Percentiles rank a stretch among this genome's conserved stretches.
phyloP scores from a whole-genome alignment of 1,140 invertebrate genomes.

The Bombus superbus region DNA sequence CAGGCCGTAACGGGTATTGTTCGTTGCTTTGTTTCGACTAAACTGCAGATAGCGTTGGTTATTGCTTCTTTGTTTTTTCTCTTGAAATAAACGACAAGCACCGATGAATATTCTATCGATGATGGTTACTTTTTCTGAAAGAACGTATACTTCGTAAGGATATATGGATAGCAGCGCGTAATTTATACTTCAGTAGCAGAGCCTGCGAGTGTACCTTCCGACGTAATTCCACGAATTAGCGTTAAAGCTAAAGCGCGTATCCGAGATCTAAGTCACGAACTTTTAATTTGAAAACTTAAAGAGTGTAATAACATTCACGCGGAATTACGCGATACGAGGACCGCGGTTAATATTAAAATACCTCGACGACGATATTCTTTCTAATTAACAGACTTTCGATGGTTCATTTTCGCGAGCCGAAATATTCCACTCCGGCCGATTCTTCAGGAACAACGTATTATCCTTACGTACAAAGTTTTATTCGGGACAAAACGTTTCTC shows the following conservation, averaged over 20 bases:
- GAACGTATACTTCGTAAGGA: no score
- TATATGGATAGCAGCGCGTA: no score
- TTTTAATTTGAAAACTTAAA: slow-evolving; percentile 22
- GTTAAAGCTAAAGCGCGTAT: background rate
- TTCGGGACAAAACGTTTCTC: background rate
- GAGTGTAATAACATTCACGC: background rate
- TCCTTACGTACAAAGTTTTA: background rate
- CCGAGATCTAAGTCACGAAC: background rate
- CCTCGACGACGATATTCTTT: background rate
- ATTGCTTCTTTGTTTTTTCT: background rate
- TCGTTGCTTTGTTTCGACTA: background rate
- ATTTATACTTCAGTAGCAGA: no score
- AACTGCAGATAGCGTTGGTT: background rate
- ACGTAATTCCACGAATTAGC: background rate
- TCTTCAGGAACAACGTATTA: no score
- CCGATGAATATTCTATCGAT: no score
- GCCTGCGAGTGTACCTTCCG: no score
- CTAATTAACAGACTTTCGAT: background rate
- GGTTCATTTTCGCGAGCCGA: background rate
- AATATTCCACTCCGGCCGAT: no score
- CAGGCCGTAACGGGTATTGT: no score
- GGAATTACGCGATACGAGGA: background rate
- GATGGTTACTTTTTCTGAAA: no score
- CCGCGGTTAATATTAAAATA: background rate
- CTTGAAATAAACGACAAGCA: no score